A percentile compares a stretch with the other conserved stretches of the same genome.
Evolutionary conservation across 2,888 invertebrate genomes (phyloP).

Genomic region (Oxycera nigricornis): DNA sequence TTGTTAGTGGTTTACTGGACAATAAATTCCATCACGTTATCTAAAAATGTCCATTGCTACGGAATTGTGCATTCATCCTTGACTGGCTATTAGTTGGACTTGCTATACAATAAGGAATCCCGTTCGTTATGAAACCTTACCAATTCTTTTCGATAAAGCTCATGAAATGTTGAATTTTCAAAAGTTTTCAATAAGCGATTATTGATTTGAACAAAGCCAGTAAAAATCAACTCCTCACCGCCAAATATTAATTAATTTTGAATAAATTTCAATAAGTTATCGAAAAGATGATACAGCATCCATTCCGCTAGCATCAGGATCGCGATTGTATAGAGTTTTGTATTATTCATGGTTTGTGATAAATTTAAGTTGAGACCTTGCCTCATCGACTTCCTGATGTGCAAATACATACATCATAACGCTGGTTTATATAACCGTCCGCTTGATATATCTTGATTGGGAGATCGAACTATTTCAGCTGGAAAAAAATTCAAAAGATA

Average conservation of each 20-base stretch:
- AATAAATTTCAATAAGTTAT: conserved; percentile 22
- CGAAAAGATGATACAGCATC: not conserved
- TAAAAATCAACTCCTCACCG: not conserved
- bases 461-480: too few relatives aligned
- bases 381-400: conserved; percentile 18
- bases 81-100: not conserved
- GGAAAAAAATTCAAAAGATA: too few relatives aligned
- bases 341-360: not conserved
- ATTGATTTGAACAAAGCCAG: not conserved
- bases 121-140: not conserved
- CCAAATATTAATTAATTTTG: conserved; percentile 13
- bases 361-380: conserved; percentile 26
- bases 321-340: not conserved
- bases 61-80: conserved; percentile 10
- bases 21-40: not conserved
- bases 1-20: not conserved
- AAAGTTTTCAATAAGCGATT: not conserved
- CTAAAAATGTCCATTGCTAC: not conserved
- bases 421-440: too few relatives aligned
- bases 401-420: too few relatives aligned
- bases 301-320: conserved; percentile 9
- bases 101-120: not conserved
- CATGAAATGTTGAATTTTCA: not conserved
- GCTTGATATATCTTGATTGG: too few relatives aligned
- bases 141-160: not conserved